Conservation (phyloP, 1,140 invertebrate species). For the Hyposmocoma kahamanoa region DNA sequence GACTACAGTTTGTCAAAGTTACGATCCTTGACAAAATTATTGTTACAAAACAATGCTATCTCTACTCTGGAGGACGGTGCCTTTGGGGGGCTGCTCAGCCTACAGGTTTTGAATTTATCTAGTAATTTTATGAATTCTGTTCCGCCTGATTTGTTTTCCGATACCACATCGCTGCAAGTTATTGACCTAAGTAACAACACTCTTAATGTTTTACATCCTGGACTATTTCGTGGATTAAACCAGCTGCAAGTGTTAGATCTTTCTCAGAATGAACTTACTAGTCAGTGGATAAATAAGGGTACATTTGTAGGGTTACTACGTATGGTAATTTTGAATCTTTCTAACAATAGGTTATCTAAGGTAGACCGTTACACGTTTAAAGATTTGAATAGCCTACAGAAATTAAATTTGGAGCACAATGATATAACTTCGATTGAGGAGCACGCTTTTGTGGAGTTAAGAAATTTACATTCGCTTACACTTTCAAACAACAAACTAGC, state of each 20-base stretch:
- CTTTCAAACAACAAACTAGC: conserved; percentile 83
- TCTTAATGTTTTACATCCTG: conserved; percentile 82
- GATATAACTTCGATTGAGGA: conserved; percentile 81
- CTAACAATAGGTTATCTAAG: conserved; percentile 80
- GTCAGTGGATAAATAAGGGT: conserved; percentile 84
- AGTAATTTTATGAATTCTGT: conserved; percentile 84
- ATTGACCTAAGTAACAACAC: conserved; percentile 88
- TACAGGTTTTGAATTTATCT: conserved; percentile 84
- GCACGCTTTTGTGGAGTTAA: conserved; percentile 82
- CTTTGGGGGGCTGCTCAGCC: conserved; percentile 77
- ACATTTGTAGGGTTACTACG: conserved; percentile 83
- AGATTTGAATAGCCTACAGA: conserved; percentile 84
- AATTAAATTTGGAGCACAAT: conserved; percentile 85
- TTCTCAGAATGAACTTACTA: conserved; percentile 84
- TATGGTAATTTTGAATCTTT: conserved; percentile 84
- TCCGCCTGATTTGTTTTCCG: conserved; percentile 83
- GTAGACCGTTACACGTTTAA: conserved; percentile 84
- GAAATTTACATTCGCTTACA: conserved; percentile 84
- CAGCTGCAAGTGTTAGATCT: conserved; percentile 86
- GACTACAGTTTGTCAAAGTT: conserved; percentile 82
- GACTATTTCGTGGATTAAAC: conserved; percentile 83
- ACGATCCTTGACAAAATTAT: conserved; percentile 77
- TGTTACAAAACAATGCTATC: conserved; percentile 84
- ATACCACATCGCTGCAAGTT: conserved; percentile 78
- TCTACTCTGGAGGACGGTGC: conserved; percentile 82